Conservation (phyloP, 1,140 invertebrate species). For the Hyphantria cunea region DNA sequence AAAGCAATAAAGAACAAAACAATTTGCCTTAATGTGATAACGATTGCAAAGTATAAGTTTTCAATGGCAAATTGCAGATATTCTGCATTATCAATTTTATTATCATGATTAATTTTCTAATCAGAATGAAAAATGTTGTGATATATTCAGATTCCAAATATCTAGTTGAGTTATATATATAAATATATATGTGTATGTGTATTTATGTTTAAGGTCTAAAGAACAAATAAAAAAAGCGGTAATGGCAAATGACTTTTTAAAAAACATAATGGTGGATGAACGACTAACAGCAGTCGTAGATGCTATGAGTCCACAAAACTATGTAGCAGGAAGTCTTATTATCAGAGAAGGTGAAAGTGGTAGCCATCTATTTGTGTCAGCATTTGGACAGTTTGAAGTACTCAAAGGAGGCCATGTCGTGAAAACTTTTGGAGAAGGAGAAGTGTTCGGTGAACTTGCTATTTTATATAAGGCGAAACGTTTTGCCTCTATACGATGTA, state of each 20-base stretch:
- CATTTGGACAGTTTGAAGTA: constrained; percentile 93
- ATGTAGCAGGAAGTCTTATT: constrained; percentile 88
- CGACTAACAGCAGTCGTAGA: constrained; percentile 93
- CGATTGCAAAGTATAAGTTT: too few species aligned
- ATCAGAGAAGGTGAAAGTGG: constrained; percentile 94
- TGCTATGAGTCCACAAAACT: constrained; percentile 93
- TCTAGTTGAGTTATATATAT: too few species aligned
- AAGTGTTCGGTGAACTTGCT: constrained; percentile 96
- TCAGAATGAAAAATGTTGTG: not conserved
- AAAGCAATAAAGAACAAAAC: too few species aligned
- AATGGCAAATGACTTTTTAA: constrained; percentile 95
- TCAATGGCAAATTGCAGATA: too few species aligned
- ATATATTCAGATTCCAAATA: too few species aligned
- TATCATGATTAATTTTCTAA: not conserved
- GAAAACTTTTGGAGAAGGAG: constrained; percentile 90
- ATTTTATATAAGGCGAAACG: constrained; percentile 96
- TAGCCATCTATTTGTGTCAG: constrained; percentile 91
- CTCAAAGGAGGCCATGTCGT: constrained; percentile 90
- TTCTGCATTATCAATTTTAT: too few species aligned
- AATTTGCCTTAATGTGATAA: too few species aligned
- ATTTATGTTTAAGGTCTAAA: constrained; percentile 61
- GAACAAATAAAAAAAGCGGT: constrained; percentile 84
- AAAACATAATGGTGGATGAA: constrained; percentile 92
- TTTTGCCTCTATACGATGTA: constrained; percentile 92
- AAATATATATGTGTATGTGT: too few species aligned